These are phyloP conservation scores for Leptothorax acervorum DNA, from an alignment of 2,888 invertebrate species.

Conservation along the genomic window DNA sequence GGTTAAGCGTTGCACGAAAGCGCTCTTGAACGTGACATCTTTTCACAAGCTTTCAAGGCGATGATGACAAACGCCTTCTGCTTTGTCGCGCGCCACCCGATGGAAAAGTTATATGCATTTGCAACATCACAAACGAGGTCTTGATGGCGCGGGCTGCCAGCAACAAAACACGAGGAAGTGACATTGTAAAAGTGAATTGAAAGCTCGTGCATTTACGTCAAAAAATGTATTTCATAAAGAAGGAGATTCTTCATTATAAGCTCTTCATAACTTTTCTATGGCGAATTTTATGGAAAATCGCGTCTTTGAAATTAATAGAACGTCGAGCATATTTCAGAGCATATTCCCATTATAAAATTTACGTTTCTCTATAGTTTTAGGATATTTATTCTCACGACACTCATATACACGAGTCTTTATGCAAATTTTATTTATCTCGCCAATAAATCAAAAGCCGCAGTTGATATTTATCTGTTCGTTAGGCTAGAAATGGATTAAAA, in stretches of 20 bases:
- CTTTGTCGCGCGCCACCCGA: slow-evolving; percentile 39
- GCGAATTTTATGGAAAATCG: neutral
- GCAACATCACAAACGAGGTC: slow-evolving; percentile 47
- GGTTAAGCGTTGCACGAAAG: slow-evolving; percentile 5
- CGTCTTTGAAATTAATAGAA: neutral
- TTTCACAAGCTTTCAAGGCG: slow-evolving; percentile 32
- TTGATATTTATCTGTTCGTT: slow-evolving; percentile 3
- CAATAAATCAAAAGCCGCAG: slow-evolving; percentile 6
- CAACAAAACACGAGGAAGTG: slow-evolving; percentile 32
- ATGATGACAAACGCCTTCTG: slow-evolving; percentile 47
- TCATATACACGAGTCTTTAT: neutral
- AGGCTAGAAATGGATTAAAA: slow-evolving; percentile 21
- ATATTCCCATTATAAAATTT: neutral
- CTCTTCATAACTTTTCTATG: neutral
- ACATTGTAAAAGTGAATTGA: slow-evolving; percentile 42
- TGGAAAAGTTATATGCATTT: slow-evolving; percentile 44
- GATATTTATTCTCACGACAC: too few species aligned
- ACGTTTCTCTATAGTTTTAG: neutral
- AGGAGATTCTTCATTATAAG: neutral
- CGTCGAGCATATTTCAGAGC: neutral
- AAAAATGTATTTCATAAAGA: neutral
- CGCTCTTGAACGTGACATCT: slow-evolving; percentile 46
- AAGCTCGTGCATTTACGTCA: slow-evolving; percentile 21
- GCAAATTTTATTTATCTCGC: neutral
- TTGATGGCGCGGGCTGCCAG: slow-evolving; percentile 35